Base-by-base conservation (phyloP, 2,113 vertebrate genomes). In the Anarhynchus alexandrinus region DNA sequence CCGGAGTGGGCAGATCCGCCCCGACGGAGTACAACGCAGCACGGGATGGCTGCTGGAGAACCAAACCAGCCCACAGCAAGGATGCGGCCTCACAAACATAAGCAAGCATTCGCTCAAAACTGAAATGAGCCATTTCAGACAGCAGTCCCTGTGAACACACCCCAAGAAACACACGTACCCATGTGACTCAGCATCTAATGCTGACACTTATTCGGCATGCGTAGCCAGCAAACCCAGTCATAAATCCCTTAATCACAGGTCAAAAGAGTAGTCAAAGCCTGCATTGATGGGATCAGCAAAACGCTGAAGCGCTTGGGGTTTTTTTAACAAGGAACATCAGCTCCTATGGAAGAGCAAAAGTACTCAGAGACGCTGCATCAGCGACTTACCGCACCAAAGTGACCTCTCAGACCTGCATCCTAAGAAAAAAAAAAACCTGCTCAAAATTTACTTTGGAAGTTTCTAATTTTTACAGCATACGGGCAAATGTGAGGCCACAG, bases 11-110 rank as follows among this genome's bases (percentile, higher is more conserved):
- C 66, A 76, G 70, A 32, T 36, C 87, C 49, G 81, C 25, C 77
- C 40, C 3, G 9, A 17, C 0, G 0, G 51, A 57, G 51, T 0
- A 58, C n/a, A 32, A 12, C 1, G 0, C 43, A 47, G 34, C 2
- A 2, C 0, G 8, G 55, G 18, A 40, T 8, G 38, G 47, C 59
- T 66, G 55, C 77, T 79, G 58, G 21, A 72, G 21, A 93, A 32
- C 62, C 82, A 72, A 70, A 64, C 12, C 83, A 59, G 76, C 51
- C 65, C 80, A 42, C 64, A 42, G 76, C 55, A 80, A 65, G 64
- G 90, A 94, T 38, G 29, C 18, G 32, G 5, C 26, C 62, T 84
- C 81, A 45, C 78, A 61, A 38, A 83, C 0, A 0, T 4, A 34
- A 70, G 29, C 62, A 45, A 43, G 45, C 12, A 8, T 11, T 66